phyloP scores from a whole-genome alignment of 2,797 vertebrate species.

The Danio aesculapii region DNA sequence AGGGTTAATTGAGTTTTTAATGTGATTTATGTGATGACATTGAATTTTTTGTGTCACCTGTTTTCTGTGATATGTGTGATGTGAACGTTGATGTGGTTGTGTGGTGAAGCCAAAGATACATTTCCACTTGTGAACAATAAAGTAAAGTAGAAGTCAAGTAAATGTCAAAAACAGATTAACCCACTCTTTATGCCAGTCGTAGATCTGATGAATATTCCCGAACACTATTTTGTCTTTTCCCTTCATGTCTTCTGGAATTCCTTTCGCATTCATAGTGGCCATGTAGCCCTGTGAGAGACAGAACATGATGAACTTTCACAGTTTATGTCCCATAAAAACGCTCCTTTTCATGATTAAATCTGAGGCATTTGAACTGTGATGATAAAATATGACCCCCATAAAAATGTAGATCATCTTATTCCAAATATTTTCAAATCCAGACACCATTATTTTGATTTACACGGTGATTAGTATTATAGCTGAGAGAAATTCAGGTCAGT shows the following conservation, averaged over 20 bases:
- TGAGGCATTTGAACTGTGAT: slow-evolving; percentile 12
- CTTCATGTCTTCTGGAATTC: slow-evolving; percentile 96
- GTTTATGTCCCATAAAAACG: slow-evolving; percentile 20
- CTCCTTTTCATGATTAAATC: slow-evolving; percentile 11
- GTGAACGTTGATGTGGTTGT: too few species aligned
- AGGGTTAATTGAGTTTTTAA: too few species aligned
- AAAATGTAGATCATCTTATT: slow-evolving; percentile 23
- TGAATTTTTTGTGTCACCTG: too few species aligned
- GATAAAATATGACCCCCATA: background rate
- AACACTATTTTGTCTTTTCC: slow-evolving; percentile 99
- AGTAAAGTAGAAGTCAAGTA: too few species aligned
- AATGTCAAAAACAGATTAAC: slow-evolving; percentile 64
- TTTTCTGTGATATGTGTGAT: too few species aligned
- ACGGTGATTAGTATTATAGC: slow-evolving; percentile 20
- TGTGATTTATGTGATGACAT: too few species aligned
- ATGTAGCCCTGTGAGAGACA: slow-evolving; percentile 89
- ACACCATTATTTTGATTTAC: slow-evolving; percentile 44
- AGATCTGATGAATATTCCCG: slow-evolving; percentile 99
- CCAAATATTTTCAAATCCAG: slow-evolving; percentile 16
- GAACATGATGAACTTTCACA: slow-evolving; percentile 25
- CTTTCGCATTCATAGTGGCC: slow-evolving; percentile 92
- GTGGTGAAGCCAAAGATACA: too few species aligned
- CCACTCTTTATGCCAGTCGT: slow-evolving; percentile 99
- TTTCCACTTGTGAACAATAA: too few species aligned
- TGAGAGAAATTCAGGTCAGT: slow-evolving; percentile 33